Evolutionary conservation across 2,113 vertebrate species (phyloP).

Genomic region (Rattus rattus): DNA sequence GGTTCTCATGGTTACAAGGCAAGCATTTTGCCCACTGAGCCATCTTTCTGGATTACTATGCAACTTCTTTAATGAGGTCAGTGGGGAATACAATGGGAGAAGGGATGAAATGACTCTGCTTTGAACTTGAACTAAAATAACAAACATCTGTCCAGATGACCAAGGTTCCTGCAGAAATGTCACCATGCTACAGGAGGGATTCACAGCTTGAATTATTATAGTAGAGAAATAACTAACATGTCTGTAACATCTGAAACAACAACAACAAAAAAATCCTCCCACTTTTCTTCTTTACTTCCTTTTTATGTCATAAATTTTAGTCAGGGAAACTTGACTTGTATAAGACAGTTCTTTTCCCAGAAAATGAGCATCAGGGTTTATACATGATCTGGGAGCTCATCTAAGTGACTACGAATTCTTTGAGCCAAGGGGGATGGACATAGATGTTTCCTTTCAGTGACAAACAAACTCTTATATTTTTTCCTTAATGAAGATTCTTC

Average conservation of each 20-base stretch:
- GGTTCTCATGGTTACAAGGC: neutral
- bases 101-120: neutral
- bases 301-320: neutral
- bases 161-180: neutral
- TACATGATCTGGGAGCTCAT: neutral
- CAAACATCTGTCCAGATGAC: neutral
- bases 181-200: neutral
- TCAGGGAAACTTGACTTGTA: neutral
- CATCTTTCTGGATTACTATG: neutral
- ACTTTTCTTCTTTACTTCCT: neutral
- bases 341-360: neutral
- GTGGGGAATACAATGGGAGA: neutral
- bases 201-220: neutral
- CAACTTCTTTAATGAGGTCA: neutral
- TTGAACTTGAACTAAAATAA: slow-evolving; percentile 12
- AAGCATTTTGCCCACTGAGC: neutral
- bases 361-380: neutral
- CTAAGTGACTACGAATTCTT: neutral
- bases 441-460: neutral
- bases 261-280: neutral
- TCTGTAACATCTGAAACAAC: neutral
- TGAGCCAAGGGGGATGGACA: neutral
- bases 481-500: neutral
- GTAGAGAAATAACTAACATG: neutral
- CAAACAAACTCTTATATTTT: neutral